Conservation (phyloP, 2,888 invertebrate genomes). For the Saturnia japonica region DNA sequence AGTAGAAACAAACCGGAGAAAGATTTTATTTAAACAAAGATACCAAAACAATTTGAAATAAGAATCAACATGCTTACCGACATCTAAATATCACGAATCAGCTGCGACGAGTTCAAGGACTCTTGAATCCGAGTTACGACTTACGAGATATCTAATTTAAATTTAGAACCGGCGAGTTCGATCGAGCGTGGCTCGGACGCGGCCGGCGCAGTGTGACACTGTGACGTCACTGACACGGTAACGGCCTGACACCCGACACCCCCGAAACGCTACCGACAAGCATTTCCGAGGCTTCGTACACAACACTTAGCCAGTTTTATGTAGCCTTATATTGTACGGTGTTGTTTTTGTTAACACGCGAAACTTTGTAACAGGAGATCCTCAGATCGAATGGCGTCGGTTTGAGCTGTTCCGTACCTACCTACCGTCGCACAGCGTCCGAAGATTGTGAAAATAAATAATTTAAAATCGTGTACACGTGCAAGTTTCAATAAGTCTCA, state of each 20-base stretch:
- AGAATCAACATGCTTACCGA: conserved; percentile 1
- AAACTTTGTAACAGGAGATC: conserved; percentile 65
- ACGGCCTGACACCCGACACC: conserved; percentile 61
- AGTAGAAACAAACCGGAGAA: too few species aligned
- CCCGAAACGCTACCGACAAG: conserved; percentile 74
- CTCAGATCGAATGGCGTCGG: not conserved
- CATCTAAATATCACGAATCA: conserved; percentile 38
- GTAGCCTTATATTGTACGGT: conserved; percentile 55
- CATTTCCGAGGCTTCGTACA: conserved; percentile 73
- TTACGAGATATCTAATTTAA: conserved; percentile 62
- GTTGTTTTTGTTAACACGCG: conserved; percentile 73
- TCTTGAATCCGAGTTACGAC: conserved; percentile 62
- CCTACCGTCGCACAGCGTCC: conserved; percentile 10
- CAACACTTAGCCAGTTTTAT: conserved; percentile 53
- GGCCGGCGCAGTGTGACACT: conserved; percentile 22
- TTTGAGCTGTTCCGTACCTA: not conserved
- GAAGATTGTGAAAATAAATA: not conserved
- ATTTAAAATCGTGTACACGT: too few species aligned
- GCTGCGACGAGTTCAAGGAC: conserved; percentile 50
- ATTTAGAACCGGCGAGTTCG: conserved; percentile 62
- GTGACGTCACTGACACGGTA: conserved; percentile 12
- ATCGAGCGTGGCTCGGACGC: conserved; percentile 44
- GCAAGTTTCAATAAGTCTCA: too few species aligned
- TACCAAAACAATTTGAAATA: not conserved
- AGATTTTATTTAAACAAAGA: not conserved